phyloP scores from a whole-genome alignment of 2,888 invertebrate genomes.

The Drosophila tripunctata region DNA sequence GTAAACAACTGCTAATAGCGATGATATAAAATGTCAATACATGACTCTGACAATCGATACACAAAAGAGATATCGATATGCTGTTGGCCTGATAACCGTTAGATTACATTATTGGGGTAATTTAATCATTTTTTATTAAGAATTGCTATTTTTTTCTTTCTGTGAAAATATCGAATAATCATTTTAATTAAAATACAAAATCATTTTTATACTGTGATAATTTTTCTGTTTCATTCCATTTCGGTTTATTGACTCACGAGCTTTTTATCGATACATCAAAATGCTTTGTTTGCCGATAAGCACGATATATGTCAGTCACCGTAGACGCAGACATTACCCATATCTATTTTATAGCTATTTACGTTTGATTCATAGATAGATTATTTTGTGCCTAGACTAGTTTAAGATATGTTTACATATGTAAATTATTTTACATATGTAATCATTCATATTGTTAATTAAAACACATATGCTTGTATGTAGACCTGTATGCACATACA shows the following conservation, averaged over 20 bases:
- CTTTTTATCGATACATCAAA: background rate
- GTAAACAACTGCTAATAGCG: slow-evolving; percentile 4
- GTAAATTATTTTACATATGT: slow-evolving; percentile 5
- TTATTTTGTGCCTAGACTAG: slow-evolving; percentile 8
- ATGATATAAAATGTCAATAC: background rate
- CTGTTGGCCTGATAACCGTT: no score
- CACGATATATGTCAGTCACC: background rate
- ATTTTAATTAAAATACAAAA: no score
- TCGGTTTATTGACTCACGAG: background rate
- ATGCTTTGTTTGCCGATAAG: background rate
- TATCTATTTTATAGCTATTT: slow-evolving; percentile 10
- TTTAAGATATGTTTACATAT: slow-evolving; percentile 9
- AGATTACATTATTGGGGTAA: no score
- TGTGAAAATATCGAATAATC: background rate
- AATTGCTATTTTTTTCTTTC: no score
- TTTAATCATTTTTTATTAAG: no score
- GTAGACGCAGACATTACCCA: background rate
- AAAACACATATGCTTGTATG: background rate
- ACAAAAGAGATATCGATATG: background rate
- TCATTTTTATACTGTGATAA: no score
- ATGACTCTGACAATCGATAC: no score
- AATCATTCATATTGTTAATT: background rate
- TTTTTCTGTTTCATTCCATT: background rate
- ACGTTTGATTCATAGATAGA: background rate
- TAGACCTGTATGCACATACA: slow-evolving; percentile 11